phyloP scores from a whole-genome alignment of 2,888 invertebrate genomes.

The Dynastes grantii region DNA sequence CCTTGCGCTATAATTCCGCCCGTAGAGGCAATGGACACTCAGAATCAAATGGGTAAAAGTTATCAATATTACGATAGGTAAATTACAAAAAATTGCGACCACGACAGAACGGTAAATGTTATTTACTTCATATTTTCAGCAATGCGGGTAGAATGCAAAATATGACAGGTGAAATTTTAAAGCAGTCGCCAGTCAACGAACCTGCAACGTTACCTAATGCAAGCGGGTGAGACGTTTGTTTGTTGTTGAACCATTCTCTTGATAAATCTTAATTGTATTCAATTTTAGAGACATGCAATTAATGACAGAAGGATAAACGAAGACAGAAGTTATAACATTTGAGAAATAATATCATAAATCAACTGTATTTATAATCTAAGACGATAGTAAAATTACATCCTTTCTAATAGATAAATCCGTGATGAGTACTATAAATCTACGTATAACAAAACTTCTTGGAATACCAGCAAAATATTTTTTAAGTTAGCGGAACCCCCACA shows the following conservation, averaged over 20 bases:
- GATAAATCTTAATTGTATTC: conserved; percentile 27
- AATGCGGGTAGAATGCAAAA: conserved; percentile 40
- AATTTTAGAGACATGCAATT: conserved; percentile 54
- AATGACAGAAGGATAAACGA: conserved; percentile 27
- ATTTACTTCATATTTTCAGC: conserved; percentile 29
- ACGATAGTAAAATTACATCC: no score
- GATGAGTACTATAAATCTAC: no score
- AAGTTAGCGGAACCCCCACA: no score
- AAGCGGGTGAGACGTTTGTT: conserved; percentile 49
- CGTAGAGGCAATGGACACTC: conserved; percentile 15
- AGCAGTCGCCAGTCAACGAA: conserved; percentile 29
- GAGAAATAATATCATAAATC: conserved; percentile 14
- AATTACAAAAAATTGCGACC: background rate
- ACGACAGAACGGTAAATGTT: background rate
- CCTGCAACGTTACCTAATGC: conserved; percentile 47
- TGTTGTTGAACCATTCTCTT: background rate
- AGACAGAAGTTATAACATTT: background rate
- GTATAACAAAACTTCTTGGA: no score
- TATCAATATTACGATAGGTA: conserved; percentile 55
- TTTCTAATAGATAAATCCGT: no score
- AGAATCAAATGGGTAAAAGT: conserved; percentile 16
- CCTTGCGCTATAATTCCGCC: conserved; percentile 27
- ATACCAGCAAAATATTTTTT: no score
- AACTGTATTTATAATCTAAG: background rate
- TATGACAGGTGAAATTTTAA: conserved; percentile 15